Evolutionary conservation across 2,113 vertebrate genomes (phyloP).

Genomic region (Petaurus breviceps): DNA sequence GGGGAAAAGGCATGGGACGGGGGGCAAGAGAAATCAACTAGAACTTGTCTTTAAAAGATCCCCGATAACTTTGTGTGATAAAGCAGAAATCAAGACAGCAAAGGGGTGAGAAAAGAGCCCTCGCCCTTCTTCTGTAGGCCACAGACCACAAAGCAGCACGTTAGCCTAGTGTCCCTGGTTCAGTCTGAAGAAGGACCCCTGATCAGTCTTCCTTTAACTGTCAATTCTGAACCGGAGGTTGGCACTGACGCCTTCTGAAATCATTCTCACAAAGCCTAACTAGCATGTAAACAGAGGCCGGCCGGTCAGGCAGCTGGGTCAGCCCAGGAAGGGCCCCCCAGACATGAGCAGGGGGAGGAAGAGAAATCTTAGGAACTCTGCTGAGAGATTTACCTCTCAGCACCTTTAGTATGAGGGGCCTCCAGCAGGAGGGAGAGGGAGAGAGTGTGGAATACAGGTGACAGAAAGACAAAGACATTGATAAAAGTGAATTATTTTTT

Average conservation of each 20-base stretch:
- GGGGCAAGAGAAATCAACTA: neutral
- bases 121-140: neutral
- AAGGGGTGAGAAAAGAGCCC: neutral
- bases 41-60: neutral
- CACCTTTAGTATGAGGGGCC: neutral
- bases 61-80: neutral
- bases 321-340: neutral
- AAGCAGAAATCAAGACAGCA: neutral
- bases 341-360: neutral
- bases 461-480: neutral
- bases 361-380: neutral
- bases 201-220: neutral
- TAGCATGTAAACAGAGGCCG: neutral
- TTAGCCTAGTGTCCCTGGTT: neutral
- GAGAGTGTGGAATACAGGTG: neutral
- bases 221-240: neutral
- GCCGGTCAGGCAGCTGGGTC: neutral
- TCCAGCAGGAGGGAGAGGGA: neutral
- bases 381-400: neutral
- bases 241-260: neutral
- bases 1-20: neutral
- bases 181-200: neutral
- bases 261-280: neutral
- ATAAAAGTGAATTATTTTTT: neutral
- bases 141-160: neutral